phyloP scores from a whole-genome alignment of 2,113 vertebrate genomes.

The Anhinga rufa region DNA sequence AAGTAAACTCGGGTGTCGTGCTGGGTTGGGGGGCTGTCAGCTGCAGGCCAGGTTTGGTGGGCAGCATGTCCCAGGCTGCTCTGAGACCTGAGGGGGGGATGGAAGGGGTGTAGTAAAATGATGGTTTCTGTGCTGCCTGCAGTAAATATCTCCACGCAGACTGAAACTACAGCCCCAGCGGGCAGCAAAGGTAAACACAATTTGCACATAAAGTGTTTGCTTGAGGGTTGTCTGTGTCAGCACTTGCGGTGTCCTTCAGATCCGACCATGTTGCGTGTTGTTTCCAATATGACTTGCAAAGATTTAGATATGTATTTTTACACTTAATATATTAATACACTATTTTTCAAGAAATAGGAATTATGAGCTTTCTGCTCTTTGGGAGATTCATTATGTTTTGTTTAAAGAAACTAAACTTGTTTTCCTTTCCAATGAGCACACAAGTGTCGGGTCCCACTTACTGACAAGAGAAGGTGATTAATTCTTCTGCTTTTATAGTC shows the following conservation, averaged over 20 bases:
- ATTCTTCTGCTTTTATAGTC: constrained; percentile 4
- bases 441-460: background rate
- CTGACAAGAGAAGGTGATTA: background rate
- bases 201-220: background rate
- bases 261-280: background rate
- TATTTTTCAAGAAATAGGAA: background rate
- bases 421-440: constrained; percentile 23
- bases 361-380: background rate
- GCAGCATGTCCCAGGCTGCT: background rate
- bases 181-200: background rate
- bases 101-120: background rate
- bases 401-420: background rate
- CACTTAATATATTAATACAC: background rate
- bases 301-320: background rate
- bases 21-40: rapidly evolving
- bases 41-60: background rate
- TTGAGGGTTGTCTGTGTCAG: background rate
- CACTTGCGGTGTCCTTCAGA: background rate
- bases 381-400: background rate
- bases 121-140: background rate
- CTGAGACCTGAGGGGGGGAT: background rate
- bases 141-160: background rate
- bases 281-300: background rate
- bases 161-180: background rate
- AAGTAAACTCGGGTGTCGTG: rapidly evolving